Conservation (phyloP, 2,113 vertebrate genomes). For the Buteo buteo region DNA sequence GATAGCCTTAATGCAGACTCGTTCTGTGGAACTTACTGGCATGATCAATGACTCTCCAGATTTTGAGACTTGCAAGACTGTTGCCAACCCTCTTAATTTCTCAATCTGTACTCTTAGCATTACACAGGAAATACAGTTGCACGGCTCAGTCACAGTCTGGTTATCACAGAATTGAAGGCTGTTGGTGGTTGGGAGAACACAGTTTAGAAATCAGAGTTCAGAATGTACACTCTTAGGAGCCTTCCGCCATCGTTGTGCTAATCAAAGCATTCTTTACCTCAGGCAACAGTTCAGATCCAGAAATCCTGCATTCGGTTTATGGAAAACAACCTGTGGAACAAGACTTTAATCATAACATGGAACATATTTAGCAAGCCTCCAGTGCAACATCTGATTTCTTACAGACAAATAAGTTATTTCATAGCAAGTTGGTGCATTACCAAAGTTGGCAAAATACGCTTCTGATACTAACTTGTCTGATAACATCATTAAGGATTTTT, state of each 20-base stretch:
- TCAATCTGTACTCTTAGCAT: background rate
- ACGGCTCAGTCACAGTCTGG: rapidly evolving
- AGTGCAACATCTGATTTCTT: background rate
- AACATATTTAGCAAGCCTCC: background rate
- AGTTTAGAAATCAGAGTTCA: background rate
- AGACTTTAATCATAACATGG: background rate
- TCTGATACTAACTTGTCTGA: background rate
- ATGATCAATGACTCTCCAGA: background rate
- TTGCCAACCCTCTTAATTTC: background rate
- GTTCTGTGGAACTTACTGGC: background rate
- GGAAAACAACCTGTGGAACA: background rate
- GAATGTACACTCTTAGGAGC: background rate
- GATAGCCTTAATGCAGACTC: background rate
- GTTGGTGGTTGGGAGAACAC: background rate
- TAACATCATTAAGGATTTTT: background rate
- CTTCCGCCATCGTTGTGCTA: background rate
- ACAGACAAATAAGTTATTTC: background rate
- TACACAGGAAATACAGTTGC: background rate
- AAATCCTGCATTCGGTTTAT: background rate
- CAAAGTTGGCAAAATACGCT: background rate
- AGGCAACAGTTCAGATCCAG: background rate
- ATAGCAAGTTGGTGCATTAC: background rate
- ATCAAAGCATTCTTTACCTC: background rate
- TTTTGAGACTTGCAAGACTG: background rate
- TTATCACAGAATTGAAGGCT: background rate